A percentile compares a stretch with the other conserved stretches of the same genome.
phyloP scores from a whole-genome alignment of 2,797 vertebrate genomes.

The Aselliscus stoliczkanus region DNA sequence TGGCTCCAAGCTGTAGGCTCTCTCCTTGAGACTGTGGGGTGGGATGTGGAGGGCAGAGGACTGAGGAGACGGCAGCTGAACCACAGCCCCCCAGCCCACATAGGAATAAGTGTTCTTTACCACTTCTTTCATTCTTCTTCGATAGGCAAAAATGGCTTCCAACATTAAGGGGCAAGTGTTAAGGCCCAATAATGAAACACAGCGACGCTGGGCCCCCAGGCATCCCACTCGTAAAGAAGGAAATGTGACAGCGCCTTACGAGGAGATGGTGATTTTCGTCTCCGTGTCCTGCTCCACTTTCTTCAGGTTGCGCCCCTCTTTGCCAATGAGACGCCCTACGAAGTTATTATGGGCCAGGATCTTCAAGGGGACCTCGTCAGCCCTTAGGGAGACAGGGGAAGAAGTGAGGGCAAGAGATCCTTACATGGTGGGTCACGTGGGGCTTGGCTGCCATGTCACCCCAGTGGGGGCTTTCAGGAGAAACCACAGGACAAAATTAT shows the following conservation, averaged over 20 bases:
- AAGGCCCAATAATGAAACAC: background rate
- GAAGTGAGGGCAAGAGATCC: background rate
- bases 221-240: accelerated
- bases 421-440: accelerated
- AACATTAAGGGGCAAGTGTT: accelerated
- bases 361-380: conserved; percentile 94
- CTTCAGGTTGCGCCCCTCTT: conserved; percentile 95
- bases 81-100: no score
- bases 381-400: conserved; percentile 75
- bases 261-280: conserved; percentile 97
- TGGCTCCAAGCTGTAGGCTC: background rate
- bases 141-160: background rate
- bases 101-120: no score
- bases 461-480: background rate
- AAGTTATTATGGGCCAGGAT: conserved; percentile 97
- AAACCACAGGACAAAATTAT: background rate
- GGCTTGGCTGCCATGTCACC: background rate
- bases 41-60: accelerated
- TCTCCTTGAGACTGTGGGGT: accelerated
- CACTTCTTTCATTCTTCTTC: background rate
- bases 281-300: conserved; percentile 97
- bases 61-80: background rate
- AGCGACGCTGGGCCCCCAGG: accelerated
- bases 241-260: conserved; percentile 81
- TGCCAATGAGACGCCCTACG: conserved; percentile 94